Evolutionary conservation across 2,113 vertebrate genomes (phyloP).

Genomic region (Xenotilapia caudafasciata): DNA sequence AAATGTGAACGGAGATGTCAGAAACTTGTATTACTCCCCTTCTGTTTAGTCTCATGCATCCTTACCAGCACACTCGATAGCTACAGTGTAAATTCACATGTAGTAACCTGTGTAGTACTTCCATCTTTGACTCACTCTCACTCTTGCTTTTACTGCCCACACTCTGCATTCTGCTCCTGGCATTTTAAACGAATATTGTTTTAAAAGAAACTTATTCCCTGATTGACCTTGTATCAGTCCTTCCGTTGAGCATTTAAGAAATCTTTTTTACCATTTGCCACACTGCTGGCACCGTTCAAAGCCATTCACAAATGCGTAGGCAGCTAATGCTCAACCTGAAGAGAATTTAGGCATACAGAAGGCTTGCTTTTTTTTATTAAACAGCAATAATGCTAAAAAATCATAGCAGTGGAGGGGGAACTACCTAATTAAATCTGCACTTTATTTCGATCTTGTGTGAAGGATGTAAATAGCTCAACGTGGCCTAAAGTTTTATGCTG

Average conservation of each 20-base stretch:
- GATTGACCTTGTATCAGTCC: slow-evolving; percentile 27
- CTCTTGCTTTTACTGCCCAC: not conserved
- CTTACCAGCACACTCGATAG: not conserved
- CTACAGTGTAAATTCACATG: not conserved
- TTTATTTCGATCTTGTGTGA: not conserved
- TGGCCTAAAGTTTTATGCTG: not conserved
- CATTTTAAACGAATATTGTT: slow-evolving; percentile 11
- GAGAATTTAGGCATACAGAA: not conserved
- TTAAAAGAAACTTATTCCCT: not conserved
- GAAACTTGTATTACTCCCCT: not conserved
- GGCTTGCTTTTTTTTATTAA: not conserved
- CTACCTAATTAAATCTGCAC: not conserved
- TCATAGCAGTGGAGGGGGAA: not conserved
- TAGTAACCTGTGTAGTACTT: not conserved
- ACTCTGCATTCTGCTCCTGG: slow-evolving; percentile 3
- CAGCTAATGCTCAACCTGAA: not conserved
- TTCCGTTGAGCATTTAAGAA: not conserved
- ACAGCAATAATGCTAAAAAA: not conserved
- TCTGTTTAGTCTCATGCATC: not conserved
- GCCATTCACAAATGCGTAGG: slow-evolving; percentile 25
- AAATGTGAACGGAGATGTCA: not conserved
- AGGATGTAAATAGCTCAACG: not conserved
- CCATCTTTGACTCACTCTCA: not conserved
- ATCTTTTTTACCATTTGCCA: not conserved
- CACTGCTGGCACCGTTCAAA: not conserved